Conservation (phyloP, 2,888 invertebrate genomes). For the Galeruca laticollis region DNA sequence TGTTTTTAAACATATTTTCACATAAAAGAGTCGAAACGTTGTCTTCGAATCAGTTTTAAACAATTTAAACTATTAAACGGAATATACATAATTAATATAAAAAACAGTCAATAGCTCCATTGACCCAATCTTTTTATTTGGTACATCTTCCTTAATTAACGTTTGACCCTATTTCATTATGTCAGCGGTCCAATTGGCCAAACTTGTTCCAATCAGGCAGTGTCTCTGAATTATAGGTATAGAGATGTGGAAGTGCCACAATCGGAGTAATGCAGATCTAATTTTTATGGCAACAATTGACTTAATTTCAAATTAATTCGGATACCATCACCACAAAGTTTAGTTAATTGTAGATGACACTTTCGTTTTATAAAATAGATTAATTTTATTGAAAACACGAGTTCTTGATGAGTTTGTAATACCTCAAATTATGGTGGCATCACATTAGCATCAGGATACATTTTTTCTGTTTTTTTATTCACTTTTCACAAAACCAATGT, state of each 20-base stretch:
- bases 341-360: not conserved
- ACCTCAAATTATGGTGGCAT: too few species aligned
- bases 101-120: slow-evolving; percentile 9
- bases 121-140: not conserved
- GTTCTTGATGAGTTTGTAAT: too few species aligned
- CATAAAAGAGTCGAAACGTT: too few species aligned
- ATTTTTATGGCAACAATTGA: slow-evolving; percentile 31
- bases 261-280: slow-evolving; percentile 27
- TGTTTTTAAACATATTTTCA: too few species aligned
- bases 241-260: slow-evolving; percentile 7
- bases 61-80: too few species aligned
- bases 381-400: too few species aligned
- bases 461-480: too few species aligned
- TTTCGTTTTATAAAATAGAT: not conserved
- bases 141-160: slow-evolving; percentile 21
- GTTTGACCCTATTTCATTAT: slow-evolving; percentile 14
- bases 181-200: slow-evolving; percentile 15
- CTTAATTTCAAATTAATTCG: slow-evolving; percentile 38
- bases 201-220: slow-evolving; percentile 25
- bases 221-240: slow-evolving; percentile 13
- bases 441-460: too few species aligned
- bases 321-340: not conserved
- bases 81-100: not conserved
- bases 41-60: too few species aligned
- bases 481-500: too few species aligned